Percentiles rank a stretch among this genome's conserved stretches.
Evolutionary conservation across 2,888 invertebrate genomes (phyloP).

Genomic region (Glaucopsyche alexis): DNA sequence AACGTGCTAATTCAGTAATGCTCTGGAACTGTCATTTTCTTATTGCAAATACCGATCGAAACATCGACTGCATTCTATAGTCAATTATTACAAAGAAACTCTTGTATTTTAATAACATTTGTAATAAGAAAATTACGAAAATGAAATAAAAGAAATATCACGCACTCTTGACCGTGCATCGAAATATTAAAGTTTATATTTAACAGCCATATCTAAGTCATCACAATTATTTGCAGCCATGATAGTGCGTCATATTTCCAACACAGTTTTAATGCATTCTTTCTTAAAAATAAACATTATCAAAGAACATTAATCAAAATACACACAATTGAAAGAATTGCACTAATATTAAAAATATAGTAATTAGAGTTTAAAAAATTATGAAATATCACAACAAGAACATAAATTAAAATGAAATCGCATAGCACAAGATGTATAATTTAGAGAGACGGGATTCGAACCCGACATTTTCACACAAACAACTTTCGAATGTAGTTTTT

Average conservation of each 20-base stretch:
- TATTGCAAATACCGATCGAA: not conserved
- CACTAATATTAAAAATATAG: slow-evolving; percentile 10
- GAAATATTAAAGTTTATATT: not conserved
- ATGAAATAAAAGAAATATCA: not conserved
- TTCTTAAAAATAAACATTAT: not conserved
- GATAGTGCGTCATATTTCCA: slow-evolving; percentile 16
- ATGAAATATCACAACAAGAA: slow-evolving; percentile 11
- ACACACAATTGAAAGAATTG: not conserved
- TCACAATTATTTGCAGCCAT: not conserved
- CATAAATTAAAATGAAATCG: slow-evolving; percentile 19
- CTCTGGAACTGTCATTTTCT: slow-evolving; percentile 21
- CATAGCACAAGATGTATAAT: slow-evolving; percentile 8
- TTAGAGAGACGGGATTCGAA: slow-evolving; percentile 34
- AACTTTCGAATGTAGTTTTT: not conserved
- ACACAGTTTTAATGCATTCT: slow-evolving; percentile 13
- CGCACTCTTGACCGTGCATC: not conserved
- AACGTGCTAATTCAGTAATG: slow-evolving; percentile 24
- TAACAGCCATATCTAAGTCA: not conserved
- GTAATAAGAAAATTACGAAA: slow-evolving; percentile 21
- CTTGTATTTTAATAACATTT: not conserved
- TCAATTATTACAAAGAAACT: not conserved
- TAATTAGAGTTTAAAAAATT: not conserved
- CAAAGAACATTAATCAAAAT: not conserved
- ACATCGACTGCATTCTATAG: not conserved
- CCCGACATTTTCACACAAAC: slow-evolving; percentile 12